Evolutionary conservation across 1,140 invertebrate genomes (phyloP).

Genomic region (Periplaneta americana): DNA sequence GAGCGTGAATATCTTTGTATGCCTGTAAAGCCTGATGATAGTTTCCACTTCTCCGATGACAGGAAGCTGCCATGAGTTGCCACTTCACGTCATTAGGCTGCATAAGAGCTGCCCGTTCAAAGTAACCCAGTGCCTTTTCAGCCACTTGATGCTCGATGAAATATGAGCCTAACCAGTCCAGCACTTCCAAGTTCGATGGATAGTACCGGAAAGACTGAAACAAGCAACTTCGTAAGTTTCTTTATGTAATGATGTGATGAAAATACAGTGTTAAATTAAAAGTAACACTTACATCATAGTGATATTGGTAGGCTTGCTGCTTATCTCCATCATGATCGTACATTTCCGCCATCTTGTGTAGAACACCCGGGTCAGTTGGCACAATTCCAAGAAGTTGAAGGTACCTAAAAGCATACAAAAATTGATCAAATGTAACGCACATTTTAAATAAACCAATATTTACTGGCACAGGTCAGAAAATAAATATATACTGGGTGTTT

Average conservation of each 20-base stretch:
- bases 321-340: slow-evolving; percentile 83
- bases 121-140: slow-evolving; percentile 85
- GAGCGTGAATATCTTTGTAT: slow-evolving; percentile 71
- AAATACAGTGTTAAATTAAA: not conserved
- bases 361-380: slow-evolving; percentile 75
- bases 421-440: not conserved
- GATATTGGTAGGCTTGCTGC: slow-evolving; percentile 88
- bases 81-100: slow-evolving; percentile 82
- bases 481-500: too few relatives aligned
- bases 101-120: slow-evolving; percentile 81
- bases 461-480: not conserved
- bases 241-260: not conserved
- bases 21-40: slow-evolving; percentile 76
- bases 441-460: not conserved
- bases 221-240: not conserved
- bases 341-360: slow-evolving; percentile 78
- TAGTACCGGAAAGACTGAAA: slow-evolving; percentile 77
- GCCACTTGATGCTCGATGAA: slow-evolving; percentile 85
- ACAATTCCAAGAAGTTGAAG: slow-evolving; percentile 79
- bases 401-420: slow-evolving; percentile 51
- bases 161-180: slow-evolving; percentile 89
- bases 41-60: slow-evolving; percentile 74
- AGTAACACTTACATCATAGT: slow-evolving; percentile 66
- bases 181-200: slow-evolving; percentile 82
- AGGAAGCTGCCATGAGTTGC: slow-evolving; percentile 79